Percentiles rank a stretch among this genome's conserved stretches.
These are phyloP conservation scores for Papilio dardanus DNA, from an alignment of 1,140 invertebrate species.

Conservation along the genomic window DNA sequence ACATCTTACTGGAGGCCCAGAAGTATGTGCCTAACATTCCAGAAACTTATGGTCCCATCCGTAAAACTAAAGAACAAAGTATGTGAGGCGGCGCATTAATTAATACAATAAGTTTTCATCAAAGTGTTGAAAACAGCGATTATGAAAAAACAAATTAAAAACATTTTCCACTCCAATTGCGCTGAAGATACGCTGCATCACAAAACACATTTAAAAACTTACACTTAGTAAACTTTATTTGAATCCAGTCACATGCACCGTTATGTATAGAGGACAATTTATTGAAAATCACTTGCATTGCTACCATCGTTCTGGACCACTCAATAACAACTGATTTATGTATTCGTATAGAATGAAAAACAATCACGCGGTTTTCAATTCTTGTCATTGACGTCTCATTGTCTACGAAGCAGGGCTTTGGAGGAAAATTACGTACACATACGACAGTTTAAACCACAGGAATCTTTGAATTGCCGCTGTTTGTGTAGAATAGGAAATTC, in stretches of 20 bases:
- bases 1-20: no score
- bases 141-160: not conserved
- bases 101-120: no score
- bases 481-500: not conserved
- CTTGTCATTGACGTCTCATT: slow-evolving; percentile 44
- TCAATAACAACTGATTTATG: slow-evolving; percentile 63
- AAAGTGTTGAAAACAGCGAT: no score
- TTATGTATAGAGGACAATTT: slow-evolving; percentile 53
- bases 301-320: slow-evolving; percentile 39
- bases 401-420: slow-evolving; percentile 32
- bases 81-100: no score
- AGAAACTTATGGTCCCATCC: no score
- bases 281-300: slow-evolving; percentile 51
- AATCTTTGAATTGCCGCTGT: not conserved
- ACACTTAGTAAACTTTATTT: not conserved
- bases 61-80: no score
- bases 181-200: no score
- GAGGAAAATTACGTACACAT: slow-evolving; percentile 25
- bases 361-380: slow-evolving; percentile 43
- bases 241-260: not conserved
- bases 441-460: slow-evolving; percentile 2
- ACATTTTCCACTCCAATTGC: no score
- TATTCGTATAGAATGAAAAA: slow-evolving; percentile 54
- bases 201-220: no score
- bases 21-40: no score